Percentiles rank a stretch among this genome's conserved stretches.
phyloP scores from a whole-genome alignment of 2,888 invertebrate species.

The Drosophila ustulata region DNA sequence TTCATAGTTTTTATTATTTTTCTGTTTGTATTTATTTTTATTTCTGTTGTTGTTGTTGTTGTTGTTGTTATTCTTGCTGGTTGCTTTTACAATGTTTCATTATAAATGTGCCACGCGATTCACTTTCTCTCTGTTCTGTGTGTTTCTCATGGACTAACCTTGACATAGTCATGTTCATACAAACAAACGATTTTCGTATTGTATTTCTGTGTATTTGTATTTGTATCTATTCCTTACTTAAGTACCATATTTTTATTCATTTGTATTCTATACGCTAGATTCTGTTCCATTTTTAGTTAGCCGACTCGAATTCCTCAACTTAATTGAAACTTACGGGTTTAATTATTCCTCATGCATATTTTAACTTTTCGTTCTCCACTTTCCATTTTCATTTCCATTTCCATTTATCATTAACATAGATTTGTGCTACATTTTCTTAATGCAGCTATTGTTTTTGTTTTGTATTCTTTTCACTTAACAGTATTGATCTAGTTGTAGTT shows the following conservation, averaged over 20 bases:
- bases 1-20: conserved; percentile 47
- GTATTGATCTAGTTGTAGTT: conserved; percentile 57
- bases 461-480: conserved; percentile 18
- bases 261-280: conserved; percentile 40
- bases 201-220: conserved; percentile 12
- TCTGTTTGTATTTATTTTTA: conserved; percentile 36
- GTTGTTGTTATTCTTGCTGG: neutral
- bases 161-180: conserved; percentile 59
- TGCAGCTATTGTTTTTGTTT: conserved; percentile 7
- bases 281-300: conserved; percentile 44
- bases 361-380: conserved; percentile 24
- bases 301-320: conserved; percentile 51
- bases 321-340: conserved; percentile 41
- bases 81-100: conserved; percentile 66
- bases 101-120: conserved; percentile 62
- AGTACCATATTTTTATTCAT: conserved; percentile 45
- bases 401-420: conserved; percentile 44
- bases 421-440: conserved; percentile 50
- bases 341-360: conserved; percentile 61
- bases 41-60: neutral
- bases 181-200: conserved; percentile 28
- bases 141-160: conserved; percentile 55
- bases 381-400: conserved; percentile 40
- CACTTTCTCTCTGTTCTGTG: conserved; percentile 32
- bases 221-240: conserved; percentile 36